These are phyloP conservation scores for Hymenochirus boettgeri DNA, from an alignment of 2,113 vertebrate species.

Conservation along the genomic window DNA sequence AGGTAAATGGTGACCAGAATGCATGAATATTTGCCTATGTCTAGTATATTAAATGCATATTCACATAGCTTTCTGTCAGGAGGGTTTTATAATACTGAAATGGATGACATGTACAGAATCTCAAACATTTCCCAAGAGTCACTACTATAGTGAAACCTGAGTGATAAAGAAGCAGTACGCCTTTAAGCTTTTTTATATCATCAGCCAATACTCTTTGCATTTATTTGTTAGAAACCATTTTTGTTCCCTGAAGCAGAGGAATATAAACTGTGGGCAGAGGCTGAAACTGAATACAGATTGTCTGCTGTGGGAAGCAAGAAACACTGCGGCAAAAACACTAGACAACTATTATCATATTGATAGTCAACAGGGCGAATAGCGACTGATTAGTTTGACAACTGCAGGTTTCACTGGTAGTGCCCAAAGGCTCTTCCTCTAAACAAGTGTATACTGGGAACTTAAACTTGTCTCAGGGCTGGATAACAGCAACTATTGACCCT, in stretches of 20 bases:
- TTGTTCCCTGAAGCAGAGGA: neutral
- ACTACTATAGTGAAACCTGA: constrained; percentile 5
- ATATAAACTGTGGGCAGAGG: neutral
- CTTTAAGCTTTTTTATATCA: constrained; percentile 8
- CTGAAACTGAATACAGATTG: too few relatives aligned
- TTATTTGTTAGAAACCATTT: neutral
- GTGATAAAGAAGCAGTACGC: constrained; percentile 9
- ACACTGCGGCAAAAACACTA: too few relatives aligned
- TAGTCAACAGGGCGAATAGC: too few relatives aligned
- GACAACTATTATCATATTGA: too few relatives aligned
- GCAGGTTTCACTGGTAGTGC: too few relatives aligned
- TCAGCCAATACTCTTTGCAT: neutral
- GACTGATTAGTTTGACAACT: too few relatives aligned
- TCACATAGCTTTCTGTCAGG: constrained; percentile 33
- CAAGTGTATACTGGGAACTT: too few relatives aligned
- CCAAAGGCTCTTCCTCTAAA: too few relatives aligned
- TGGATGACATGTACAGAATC: constrained; percentile 9
- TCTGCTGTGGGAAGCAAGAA: too few relatives aligned
- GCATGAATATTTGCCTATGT: constrained; percentile 33
- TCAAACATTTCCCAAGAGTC: constrained; percentile 9
- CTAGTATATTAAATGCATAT: constrained; percentile 26
- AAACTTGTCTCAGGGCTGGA: too few relatives aligned
- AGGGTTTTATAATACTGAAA: constrained; percentile 32
- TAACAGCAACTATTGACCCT: too few relatives aligned
- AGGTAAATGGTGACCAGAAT: constrained; percentile 30